Base-by-base conservation (phyloP, 2,797 vertebrate species). In the Pantherophis alleghaniensis region DNA sequence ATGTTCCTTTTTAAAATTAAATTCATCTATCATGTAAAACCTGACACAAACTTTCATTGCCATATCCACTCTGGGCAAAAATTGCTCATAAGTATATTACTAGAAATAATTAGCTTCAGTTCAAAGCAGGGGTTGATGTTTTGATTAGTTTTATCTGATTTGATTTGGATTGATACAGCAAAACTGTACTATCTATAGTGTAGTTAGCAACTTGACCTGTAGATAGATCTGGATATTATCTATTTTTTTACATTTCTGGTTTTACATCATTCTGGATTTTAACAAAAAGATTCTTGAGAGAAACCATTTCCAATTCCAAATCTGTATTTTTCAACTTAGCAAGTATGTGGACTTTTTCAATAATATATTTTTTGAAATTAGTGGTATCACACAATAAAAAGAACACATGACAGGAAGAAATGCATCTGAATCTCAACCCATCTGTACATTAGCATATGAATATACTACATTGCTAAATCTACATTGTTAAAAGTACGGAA, bases 391-490 rank as follows among this genome's bases (percentile, higher is more conserved):
- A 89, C 87, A 91, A 91, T 91, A 91, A 91, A 28, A 93, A 24
- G 47, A 55, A 24, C 86, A 91, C 5, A 24, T 56, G 92, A 91
- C 47, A 83, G 92, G 87, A 93, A 91, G 86, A 47, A 88, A 91
- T 47, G 66, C 56, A 61, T 93, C 90, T 83, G 83, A 88, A 89
- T 93, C 32, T 91, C 66, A 63, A 83, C 90, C 92, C 90, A 93
- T 93, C 90, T 93, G 92, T 87, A 89, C 66, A 93, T 93, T 93
- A 83, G 92, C 92, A 93, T 93, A 53, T 93, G 66, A 93, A 93
- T 93, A n/a, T 47, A 91, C 47, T 56, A 57, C 88, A 83, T 89
- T 83, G 57, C 90, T 93, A 32, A 89, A 87, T 91, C 92, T 91
- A 22, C 74, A 57, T n/a, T 61, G 57, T 91, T 93, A 83, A 91